phyloP scores from a whole-genome alignment of 1,140 invertebrate genomes.

The Asbolus verrucosus region DNA sequence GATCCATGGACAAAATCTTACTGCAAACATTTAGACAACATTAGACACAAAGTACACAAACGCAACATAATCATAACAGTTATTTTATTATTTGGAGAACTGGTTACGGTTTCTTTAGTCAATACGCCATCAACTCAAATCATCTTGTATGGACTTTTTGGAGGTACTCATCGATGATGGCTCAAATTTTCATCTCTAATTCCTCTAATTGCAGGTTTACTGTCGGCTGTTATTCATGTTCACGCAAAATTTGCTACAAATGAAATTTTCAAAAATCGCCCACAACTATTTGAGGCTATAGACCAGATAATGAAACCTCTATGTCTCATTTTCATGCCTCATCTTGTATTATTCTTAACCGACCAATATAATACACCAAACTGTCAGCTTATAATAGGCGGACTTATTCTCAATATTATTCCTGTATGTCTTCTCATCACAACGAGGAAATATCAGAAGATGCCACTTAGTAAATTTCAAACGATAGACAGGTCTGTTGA shows the following conservation, averaged over 20 bases:
- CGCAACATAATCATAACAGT: slow-evolving; percentile 33
- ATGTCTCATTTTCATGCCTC: slow-evolving; percentile 51
- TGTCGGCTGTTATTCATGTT: slow-evolving; percentile 48
- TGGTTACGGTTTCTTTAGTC: slow-evolving; percentile 13
- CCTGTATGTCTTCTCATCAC: slow-evolving; percentile 45
- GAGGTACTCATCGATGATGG: slow-evolving; percentile 47
- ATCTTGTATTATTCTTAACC: slow-evolving; percentile 41
- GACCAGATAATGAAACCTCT: slow-evolving; percentile 51
- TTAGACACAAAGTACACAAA: slow-evolving; percentile 41
- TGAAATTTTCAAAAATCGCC: slow-evolving; percentile 43
- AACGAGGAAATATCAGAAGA: background rate
- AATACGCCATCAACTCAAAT: slow-evolving; percentile 44
- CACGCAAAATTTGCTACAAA: slow-evolving; percentile 44
- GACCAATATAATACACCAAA: slow-evolving; percentile 24
- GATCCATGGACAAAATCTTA: slow-evolving; percentile 47
- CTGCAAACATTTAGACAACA: slow-evolving; percentile 50
- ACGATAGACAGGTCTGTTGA: slow-evolving; percentile 27
- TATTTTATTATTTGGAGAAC: slow-evolving; percentile 39
- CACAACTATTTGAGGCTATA: slow-evolving; percentile 45
- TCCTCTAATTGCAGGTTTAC: slow-evolving; percentile 45
- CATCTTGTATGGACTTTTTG: slow-evolving; percentile 48
- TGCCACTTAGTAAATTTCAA: slow-evolving; percentile 22
- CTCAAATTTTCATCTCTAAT: slow-evolving; percentile 16
- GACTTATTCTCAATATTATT: slow-evolving; percentile 50
- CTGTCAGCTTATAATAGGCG: slow-evolving; percentile 38